Evolutionary conservation across 2,113 vertebrate species (phyloP), one percentile per base, ranked within the genome.

Genomic region (Seriola rivoliana): DNA sequence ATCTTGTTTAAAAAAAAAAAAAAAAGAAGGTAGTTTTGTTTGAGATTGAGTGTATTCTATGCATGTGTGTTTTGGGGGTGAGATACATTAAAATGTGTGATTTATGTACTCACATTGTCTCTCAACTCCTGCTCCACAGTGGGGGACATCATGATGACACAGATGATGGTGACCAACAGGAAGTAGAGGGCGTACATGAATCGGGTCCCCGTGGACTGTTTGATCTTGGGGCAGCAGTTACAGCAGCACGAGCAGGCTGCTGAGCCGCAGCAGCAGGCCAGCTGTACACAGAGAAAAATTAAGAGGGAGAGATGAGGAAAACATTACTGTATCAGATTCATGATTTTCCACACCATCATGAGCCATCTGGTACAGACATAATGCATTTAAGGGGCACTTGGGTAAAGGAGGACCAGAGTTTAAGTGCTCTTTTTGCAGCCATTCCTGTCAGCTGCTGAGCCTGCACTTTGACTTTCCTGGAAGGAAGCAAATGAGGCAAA

Each of bases 161-260:
- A 99, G 93, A 96, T 91, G 85, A 96, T 5, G 7, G 96, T 96
- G 71, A 98, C 96, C 81, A 99, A 92, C 89, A 98, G 95, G 94
- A 99, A 99, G 94, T 96, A 99, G 7, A 99, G 90, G 0, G 98
- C 96, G 0, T 99, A 99, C 97, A 99, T 99, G 93, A 97, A 93
- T 40, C 98, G 97, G 5, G 98, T 99, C 12, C 96, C 96, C 0
- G 97, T 97, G 17, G 98, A 99, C 90, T 99, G 98, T 66, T 97
- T 98, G 91, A 99, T 96, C 94, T 96, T 97, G 60, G 98, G 98
- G 86, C 97, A 99, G 91, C 97, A 98, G 77, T 91, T 92, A 36
- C 98, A 99, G 96, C 98, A 99, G 59, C 98, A 95, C 0, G 96
- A 95, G 84, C 98, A 99, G 52, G 96, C 96, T 0, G 96, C 97